phyloP scores from a whole-genome alignment of 2,888 invertebrate genomes.

The Luffia ferchaultella region DNA sequence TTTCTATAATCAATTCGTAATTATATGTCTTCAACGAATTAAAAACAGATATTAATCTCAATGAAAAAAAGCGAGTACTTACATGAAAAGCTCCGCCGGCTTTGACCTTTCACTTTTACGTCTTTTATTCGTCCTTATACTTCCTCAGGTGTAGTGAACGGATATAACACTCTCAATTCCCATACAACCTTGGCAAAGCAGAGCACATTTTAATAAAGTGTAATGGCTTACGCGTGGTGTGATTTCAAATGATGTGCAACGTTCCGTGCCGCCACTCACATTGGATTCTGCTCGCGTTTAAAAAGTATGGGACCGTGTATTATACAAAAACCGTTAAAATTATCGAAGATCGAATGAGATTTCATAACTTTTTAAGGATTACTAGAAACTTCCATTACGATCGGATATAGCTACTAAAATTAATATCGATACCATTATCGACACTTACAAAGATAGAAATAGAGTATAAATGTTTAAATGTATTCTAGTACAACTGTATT shows the following conservation, averaged over 20 bases:
- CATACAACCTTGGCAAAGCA: not conserved
- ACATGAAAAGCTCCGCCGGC: not conserved
- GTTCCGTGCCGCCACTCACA: not conserved
- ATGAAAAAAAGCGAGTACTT: no score
- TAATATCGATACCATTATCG: no score
- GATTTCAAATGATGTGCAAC: constrained; percentile 8
- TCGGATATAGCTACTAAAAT: no score
- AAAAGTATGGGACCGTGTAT: not conserved
- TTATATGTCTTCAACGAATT: no score
- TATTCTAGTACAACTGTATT: no score
- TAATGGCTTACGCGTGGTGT: constrained; percentile 19
- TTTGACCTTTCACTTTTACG: not conserved
- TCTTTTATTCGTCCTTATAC: not conserved
- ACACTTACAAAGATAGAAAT: no score
- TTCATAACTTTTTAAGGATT: not conserved
- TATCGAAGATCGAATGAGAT: not conserved
- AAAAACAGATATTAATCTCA: no score
- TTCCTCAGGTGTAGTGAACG: not conserved
- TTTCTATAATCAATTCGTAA: no score
- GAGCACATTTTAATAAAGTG: constrained; percentile 21
- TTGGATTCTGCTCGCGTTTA: not conserved
- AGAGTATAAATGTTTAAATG: no score
- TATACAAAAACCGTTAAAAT: not conserved
- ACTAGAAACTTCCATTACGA: no score
- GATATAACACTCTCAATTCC: not conserved